phyloP scores from a whole-genome alignment of 2,888 invertebrate genomes.

The Macrosoma leucophasiata region DNA sequence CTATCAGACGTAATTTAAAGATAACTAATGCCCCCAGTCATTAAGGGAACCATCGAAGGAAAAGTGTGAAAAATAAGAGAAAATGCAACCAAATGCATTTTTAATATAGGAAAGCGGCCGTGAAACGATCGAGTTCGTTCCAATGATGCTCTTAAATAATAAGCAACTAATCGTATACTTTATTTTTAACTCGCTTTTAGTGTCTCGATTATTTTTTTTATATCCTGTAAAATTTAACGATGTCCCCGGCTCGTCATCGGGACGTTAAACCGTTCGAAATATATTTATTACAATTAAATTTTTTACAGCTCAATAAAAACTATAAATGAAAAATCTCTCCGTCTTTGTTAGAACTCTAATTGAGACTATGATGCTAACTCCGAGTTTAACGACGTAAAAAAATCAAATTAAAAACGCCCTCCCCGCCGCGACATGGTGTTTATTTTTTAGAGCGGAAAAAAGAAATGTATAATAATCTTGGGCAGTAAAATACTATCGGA shows the following conservation, averaged over 20 bases:
- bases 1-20: slow-evolving; percentile 65
- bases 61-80: slow-evolving; percentile 34
- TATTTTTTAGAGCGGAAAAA: slow-evolving; percentile 43
- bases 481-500: slow-evolving; percentile 63
- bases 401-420: slow-evolving; percentile 42
- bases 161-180: too few species aligned
- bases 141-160: slow-evolving; percentile 7
- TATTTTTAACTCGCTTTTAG: too few species aligned
- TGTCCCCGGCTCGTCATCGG: slow-evolving; percentile 29
- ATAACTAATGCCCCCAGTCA: slow-evolving; percentile 69
- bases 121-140: slow-evolving; percentile 11
- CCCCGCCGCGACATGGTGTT: slow-evolving; percentile 41
- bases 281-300: slow-evolving; percentile 53
- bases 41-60: slow-evolving; percentile 48
- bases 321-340: slow-evolving; percentile 42
- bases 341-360: slow-evolving; percentile 51
- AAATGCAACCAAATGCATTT: slow-evolving; percentile 63
- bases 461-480: slow-evolving; percentile 48
- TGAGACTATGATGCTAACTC: slow-evolving; percentile 43
- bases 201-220: slow-evolving; percentile 11
- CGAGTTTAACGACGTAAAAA: slow-evolving; percentile 51
- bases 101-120: slow-evolving; percentile 39
- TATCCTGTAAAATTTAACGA: slow-evolving; percentile 17
- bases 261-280: slow-evolving; percentile 34
- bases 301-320: slow-evolving; percentile 48